Percentiles rank a stretch among this genome's conserved stretches.
phyloP scores from a whole-genome alignment of 2,113 vertebrate genomes.

The Emberiza fucata region DNA sequence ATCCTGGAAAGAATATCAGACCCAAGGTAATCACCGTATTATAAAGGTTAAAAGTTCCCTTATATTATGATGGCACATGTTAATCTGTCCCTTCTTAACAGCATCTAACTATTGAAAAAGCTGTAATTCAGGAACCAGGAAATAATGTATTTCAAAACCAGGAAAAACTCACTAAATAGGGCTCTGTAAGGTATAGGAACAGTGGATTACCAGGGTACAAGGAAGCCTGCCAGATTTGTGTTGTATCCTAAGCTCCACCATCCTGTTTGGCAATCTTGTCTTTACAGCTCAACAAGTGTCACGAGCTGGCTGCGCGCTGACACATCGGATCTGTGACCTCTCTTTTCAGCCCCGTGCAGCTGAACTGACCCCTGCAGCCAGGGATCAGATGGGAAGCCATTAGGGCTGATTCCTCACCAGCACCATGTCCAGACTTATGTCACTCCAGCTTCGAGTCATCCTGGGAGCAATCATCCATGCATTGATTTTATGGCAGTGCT shows the following conservation, averaged over 20 bases:
- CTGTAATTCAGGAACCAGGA: background rate
- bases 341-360: background rate
- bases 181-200: background rate
- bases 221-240: background rate
- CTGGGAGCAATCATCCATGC: constrained; percentile 50
- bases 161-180: background rate
- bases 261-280: background rate
- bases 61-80: background rate
- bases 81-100: background rate
- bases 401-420: constrained; percentile 35
- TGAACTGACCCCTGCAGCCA: constrained; percentile 25
- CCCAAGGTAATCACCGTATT: background rate
- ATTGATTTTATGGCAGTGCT: constrained; percentile 41
- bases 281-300: background rate
- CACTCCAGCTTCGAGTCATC: constrained; percentile 26
- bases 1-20: background rate
- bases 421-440: constrained; percentile 15
- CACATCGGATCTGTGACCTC: background rate
- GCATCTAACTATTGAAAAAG: background rate
- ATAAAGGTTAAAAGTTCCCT: background rate
- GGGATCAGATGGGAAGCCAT: constrained; percentile 31
- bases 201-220: background rate
- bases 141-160: background rate
- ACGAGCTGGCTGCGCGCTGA: background rate
- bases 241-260: background rate